Evolutionary conservation across 1,140 invertebrate genomes (phyloP), one percentile per base, ranked within the genome.

Genomic region (Globodera rostochiensis): DNA sequence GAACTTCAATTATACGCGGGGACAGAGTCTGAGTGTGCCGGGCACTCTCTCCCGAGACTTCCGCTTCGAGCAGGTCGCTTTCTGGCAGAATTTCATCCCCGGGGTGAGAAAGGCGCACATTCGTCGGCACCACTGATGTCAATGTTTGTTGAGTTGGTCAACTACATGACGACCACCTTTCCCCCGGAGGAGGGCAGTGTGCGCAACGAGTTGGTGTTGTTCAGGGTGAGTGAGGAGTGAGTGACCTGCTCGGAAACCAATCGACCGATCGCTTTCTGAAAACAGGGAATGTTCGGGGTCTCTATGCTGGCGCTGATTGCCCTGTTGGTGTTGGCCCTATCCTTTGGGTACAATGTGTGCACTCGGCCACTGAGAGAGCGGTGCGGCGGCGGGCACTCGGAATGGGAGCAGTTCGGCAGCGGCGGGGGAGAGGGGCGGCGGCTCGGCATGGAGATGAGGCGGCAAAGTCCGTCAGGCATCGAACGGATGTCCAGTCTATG

Each of bases 91-190:
- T 75, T 90, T 85, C 75, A 84, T 89, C 21, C 88, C 88, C n/a
- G 45, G 73, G 13, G 81, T 82, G 45, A 57, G 57, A 47, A 21
- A 47, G 46, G 8, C 45, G n/a, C 7, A 46, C 4, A 15, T 21
- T 25, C 7, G 46, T 0, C 21, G 11, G 21, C 19, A 74, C n/a
- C 49, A 36, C 13, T 64, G 6, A 66, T 67, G 25, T n/a, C 13
- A 67, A 67, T 71, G 9, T 36, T 45, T 74, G 3, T 45, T 74
- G 3, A 82, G 81, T 70, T 89, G 46, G 88, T 89, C n/a, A 89
- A 87, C 70, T 89, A 90, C 80, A 89, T 89, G 87, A 89, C 88
- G 11, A 88, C 88, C 15, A 89, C 88, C 13, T 89, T 89, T 49
- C 77, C 88, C 21, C 88, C 88, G 25, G 76, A 73, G 49, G 89